Base-by-base conservation (phyloP, 2,113 vertebrate genomes). In the Sylvietta virens region DNA sequence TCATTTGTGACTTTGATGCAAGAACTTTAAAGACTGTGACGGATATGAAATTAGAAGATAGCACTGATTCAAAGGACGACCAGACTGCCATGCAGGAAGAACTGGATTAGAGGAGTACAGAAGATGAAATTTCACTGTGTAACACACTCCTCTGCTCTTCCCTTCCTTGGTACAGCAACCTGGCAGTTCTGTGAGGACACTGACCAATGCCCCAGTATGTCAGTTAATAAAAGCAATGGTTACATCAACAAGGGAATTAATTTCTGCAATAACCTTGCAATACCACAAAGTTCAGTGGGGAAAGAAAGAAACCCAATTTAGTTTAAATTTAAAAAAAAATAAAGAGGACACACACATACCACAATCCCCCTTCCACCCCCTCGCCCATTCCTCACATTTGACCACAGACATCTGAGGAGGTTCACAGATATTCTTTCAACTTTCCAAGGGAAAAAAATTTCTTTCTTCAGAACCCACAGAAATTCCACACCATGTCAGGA, bases 61-160 rank as follows among this genome's bases (percentile, higher is more conserved):
- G 50, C 20, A 40, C 80, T 86, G 95, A 92, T 81, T 92, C 93
- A 92, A 92, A 90, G 67, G 58, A 69, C 45, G 4, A 73, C 27
- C 37, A 94, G 91, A 92, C 76, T 35, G 91, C 58, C 83, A 66
- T 57, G 83, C 89, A 95, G 80, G 93, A 95, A 95, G 83, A 91
- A 96, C 93, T 83, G 77, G 80, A 88, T 90, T 73, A 90, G 37
- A 73, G 67, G 13, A 88, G 92, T 40, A 83, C 13, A 92, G 45
- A 40, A 92, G 66, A 88, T 77, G 27, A 67, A 90, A 81, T 81
- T 77, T 78, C 64, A 64, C 48, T 30, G n/a, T 27, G 58, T 56
- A 70, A 91, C 83, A 53, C 40, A 33, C 7, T 56, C 15, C 8
- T 73, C 39, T 65, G 44, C 76, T 81, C 48, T 86, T 86, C 76